phyloP scores from a whole-genome alignment of 2,113 vertebrate genomes.

The Prionailurus viverrinus region DNA sequence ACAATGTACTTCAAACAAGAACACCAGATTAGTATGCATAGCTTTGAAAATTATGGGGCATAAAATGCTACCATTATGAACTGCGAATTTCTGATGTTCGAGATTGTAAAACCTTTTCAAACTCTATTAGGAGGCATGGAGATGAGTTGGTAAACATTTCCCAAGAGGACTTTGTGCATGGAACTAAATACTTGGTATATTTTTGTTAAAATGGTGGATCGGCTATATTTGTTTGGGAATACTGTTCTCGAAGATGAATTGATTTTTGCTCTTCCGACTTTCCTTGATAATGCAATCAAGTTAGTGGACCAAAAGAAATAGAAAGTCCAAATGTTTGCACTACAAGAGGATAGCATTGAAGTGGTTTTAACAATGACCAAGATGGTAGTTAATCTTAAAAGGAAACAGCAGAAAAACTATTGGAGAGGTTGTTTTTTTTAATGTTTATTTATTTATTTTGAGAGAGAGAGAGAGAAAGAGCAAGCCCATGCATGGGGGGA shows the following conservation, averaged over 20 bases:
- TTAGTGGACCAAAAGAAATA: neutral
- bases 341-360: neutral
- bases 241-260: slow-evolving; percentile 34
- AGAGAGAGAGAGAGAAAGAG: too few relatives aligned
- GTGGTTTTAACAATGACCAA: slow-evolving; percentile 15
- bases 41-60: slow-evolving; percentile 33
- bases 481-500: too few relatives aligned
- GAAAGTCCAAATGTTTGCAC: neutral
- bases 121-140: neutral
- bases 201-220: slow-evolving; percentile 53
- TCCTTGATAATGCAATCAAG: neutral
- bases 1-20: slow-evolving; percentile 12
- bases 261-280: slow-evolving; percentile 22
- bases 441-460: too few relatives aligned
- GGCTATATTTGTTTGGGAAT: slow-evolving; percentile 42
- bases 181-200: neutral
- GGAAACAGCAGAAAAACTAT: neutral
- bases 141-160: slow-evolving; percentile 18
- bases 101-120: slow-evolving; percentile 15
- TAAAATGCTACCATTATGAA: neutral
- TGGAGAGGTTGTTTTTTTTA: neutral
- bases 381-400: neutral
- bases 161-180: neutral
- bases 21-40: neutral
- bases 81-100: neutral